Conservation (phyloP, 2,113 vertebrate species). For the Desmodus rotundus region DNA sequence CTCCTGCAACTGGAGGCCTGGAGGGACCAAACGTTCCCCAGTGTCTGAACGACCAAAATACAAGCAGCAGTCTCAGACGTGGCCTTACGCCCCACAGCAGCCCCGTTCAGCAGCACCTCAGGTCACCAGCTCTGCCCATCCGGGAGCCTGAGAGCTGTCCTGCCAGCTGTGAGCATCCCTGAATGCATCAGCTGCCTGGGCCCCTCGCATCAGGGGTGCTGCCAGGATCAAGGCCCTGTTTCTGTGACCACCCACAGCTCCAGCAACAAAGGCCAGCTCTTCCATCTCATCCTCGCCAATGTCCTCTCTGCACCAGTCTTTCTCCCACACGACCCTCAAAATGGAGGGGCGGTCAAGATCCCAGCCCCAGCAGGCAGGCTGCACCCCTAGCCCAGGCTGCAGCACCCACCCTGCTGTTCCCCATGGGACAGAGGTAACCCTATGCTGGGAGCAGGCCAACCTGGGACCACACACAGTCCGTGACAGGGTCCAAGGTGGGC, state of each 20-base stretch:
- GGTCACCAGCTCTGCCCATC: neutral
- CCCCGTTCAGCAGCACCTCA: neutral
- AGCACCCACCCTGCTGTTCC: neutral
- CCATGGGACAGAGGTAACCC: neutral
- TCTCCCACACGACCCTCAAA: neutral
- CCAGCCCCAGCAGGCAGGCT: neutral
- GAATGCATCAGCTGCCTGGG: neutral
- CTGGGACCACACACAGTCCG: neutral
- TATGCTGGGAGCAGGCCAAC: neutral
- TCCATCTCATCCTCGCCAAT: neutral
- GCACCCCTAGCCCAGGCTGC: neutral
- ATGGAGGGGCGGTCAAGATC: neutral
- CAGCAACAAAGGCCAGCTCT: neutral
- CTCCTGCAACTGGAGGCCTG: neutral
- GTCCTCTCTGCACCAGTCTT: neutral
- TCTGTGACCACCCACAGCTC: neutral
- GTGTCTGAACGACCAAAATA: neutral
- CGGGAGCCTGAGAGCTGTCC: neutral
- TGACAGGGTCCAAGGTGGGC: neutral
- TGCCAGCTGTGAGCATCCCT: neutral
- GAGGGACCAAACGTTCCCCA: neutral
- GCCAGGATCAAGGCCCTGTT: neutral
- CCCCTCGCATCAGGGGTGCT: neutral
- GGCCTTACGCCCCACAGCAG: neutral
- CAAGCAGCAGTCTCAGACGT: neutral